Conservation (phyloP, 2,888 invertebrate species). For the Hirtodrosophila trivittata region DNA sequence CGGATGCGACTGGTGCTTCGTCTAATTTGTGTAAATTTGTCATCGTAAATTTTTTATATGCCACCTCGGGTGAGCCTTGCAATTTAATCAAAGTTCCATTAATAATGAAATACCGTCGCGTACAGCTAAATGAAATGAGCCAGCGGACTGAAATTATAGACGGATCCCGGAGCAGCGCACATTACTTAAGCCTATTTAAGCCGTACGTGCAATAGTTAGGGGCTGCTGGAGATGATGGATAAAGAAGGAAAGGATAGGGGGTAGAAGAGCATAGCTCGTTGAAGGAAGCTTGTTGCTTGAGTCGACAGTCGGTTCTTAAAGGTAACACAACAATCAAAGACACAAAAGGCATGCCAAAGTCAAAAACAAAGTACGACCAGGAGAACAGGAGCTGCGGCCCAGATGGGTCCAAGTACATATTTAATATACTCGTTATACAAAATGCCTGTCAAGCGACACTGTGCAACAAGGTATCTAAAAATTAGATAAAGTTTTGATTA, state of each 20-base stretch:
- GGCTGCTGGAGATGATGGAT: no score
- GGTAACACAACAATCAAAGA: conserved; percentile 62
- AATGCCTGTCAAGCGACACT: background rate
- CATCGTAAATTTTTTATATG: conserved; percentile 52
- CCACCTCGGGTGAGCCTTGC: conserved; percentile 27
- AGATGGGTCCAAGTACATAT: conserved; percentile 15
- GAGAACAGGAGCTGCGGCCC: conserved; percentile 1
- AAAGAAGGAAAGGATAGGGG: no score
- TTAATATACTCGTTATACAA: conserved; percentile 41
- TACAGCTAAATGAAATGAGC: conserved; percentile 38
- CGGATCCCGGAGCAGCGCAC: conserved; percentile 26
- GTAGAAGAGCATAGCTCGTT: no score
- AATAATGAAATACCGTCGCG: conserved; percentile 63
- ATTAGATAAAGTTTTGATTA: no score
- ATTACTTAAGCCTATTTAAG: conserved; percentile 67
- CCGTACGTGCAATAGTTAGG: conserved; percentile 19
- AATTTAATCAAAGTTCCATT: conserved; percentile 78
- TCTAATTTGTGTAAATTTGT: conserved; percentile 70
- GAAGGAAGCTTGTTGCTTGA: background rate
- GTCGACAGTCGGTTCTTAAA: conserved; percentile 22
- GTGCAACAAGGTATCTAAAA: background rate
- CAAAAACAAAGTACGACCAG: conserved; percentile 35
- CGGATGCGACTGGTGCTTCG: conserved; percentile 37
- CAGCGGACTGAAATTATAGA: conserved; percentile 48
- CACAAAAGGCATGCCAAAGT: conserved; percentile 33